Evolutionary conservation across 1,140 invertebrate genomes (phyloP).

Genomic region (Nylanderia fulva): DNA sequence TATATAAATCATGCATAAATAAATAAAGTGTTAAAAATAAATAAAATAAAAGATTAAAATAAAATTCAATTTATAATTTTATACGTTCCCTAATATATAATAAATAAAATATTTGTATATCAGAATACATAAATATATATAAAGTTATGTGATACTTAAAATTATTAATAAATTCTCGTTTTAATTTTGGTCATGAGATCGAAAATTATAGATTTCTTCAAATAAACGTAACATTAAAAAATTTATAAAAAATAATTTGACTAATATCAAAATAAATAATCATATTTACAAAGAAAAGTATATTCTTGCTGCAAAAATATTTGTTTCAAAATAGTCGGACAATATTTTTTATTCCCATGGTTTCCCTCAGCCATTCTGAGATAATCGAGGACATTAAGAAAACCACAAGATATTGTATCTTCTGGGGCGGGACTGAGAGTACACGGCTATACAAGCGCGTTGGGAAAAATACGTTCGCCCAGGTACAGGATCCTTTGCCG

Average conservation of each 20-base stretch:
- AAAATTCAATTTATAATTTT: no score
- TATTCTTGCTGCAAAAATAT: background rate
- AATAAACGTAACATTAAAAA: background rate
- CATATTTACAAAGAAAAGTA: background rate
- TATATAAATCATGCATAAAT: no score
- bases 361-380: background rate
- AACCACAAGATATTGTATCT: slow-evolving; percentile 35
- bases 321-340: background rate
- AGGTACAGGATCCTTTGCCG: slow-evolving; percentile 66
- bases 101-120: no score
- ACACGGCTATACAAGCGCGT: background rate
- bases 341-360: background rate
- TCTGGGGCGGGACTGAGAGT: slow-evolving; percentile 19
- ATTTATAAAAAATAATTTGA: background rate
- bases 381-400: slow-evolving; percentile 36
- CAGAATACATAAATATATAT: no score
- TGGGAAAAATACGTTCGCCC: slow-evolving; percentile 55
- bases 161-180: no score
- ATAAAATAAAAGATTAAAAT: no score
- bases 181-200: no score
- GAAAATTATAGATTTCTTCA: no score
- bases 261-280: background rate
- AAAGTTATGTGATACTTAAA: no score
- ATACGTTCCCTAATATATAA: no score
- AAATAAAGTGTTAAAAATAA: no score